Evolutionary conservation across 2,797 vertebrate genomes (phyloP), one percentile per base, ranked within the genome.

Genomic region (Xenops minutus): DNA sequence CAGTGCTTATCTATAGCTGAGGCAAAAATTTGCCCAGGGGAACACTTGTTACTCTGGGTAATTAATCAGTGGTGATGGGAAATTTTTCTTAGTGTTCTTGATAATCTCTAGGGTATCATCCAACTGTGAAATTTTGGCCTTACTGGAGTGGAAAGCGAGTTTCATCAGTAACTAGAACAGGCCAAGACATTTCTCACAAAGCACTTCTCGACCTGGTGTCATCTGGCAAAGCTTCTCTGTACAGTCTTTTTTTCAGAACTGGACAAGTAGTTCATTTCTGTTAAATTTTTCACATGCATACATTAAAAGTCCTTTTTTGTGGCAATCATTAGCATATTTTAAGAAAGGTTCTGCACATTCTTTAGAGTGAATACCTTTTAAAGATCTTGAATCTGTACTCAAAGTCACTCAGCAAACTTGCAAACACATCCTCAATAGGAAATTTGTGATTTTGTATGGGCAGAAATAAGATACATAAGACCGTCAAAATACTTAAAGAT

Each of bases 141-240:
- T 66, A 72, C 76, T 95, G 78, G 89, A 93, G 58, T 92, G 79
- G 93, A 96, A 96, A 95, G 85, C 93, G 39, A 95, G 39, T 92
- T 93, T 92, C 91, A 75, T 90, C 89, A 91, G 89, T 88, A 83
- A 88, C 56, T 71, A 89, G 79, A 87, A 74, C 71, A 91, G 64
- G 91, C 96, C 93, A 96, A 95, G 82, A 95, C 68, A 88, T 96
- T 94, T 95, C 95, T 96, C 91, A 91, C 88, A 96, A 93, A 91
- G 88, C 89, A 81, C 85, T 96, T 93, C 77, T 85, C 8, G 69
- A 95, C 85, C 82, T 91, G 82, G 79, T 93, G 95, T 96, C 93
- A 89, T 93, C 87, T 95, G 93, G 93, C 89, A 85, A 66, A 85
- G 85, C 46, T 95, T 68, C 89, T 64, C 64, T 43, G 34, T 29